These are phyloP conservation scores for Brachypteracias leptosomus DNA, from an alignment of 2,113 vertebrate genomes.

Conservation along the genomic window DNA sequence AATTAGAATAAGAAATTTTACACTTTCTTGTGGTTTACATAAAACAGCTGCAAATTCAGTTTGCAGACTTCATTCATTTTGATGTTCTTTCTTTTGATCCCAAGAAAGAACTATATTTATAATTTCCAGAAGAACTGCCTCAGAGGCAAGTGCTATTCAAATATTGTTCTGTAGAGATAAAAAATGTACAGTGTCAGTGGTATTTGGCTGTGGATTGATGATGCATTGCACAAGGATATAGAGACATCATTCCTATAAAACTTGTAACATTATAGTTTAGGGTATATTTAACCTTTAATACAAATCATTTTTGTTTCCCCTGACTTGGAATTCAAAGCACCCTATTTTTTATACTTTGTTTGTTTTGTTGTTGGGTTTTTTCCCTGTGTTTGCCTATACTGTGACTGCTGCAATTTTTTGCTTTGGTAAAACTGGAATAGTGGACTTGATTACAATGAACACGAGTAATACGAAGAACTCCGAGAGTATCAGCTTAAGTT, in stretches of 20 bases:
- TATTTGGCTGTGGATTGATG: constrained; percentile 65
- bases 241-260: constrained; percentile 62
- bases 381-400: neutral
- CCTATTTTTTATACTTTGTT: constrained; percentile 36
- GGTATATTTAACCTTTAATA: constrained; percentile 77
- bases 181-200: constrained; percentile 54
- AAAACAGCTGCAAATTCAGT: constrained; percentile 53
- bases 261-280: constrained; percentile 60
- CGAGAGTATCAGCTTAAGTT: neutral
- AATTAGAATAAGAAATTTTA: constrained; percentile 25
- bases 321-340: constrained; percentile 51
- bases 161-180: constrained; percentile 70
- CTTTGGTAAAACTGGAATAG: constrained; percentile 5
- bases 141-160: constrained; percentile 64
- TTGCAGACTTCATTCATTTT: constrained; percentile 56
- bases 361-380: neutral
- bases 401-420: neutral
- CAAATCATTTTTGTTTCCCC: constrained; percentile 70
- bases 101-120: constrained; percentile 62
- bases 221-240: constrained; percentile 48
- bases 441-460: neutral
- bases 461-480: neutral
- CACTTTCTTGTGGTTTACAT: neutral
- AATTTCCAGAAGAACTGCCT: constrained; percentile 66
- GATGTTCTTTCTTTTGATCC: constrained; percentile 53